Base-by-base conservation (phyloP, 2,113 vertebrate genomes). In the Emydura subglobosa region DNA sequence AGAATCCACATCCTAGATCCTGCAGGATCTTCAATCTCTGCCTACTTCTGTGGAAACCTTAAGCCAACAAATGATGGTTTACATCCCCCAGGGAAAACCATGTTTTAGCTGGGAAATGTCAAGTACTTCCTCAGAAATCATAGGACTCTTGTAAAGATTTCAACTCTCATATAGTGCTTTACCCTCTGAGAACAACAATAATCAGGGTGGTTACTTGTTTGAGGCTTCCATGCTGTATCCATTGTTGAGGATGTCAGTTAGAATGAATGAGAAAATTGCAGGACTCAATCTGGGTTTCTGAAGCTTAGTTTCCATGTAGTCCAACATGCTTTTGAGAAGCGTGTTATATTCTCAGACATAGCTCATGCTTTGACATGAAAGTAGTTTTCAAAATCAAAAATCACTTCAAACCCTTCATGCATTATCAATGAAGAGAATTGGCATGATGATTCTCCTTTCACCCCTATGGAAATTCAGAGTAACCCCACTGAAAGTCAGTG, bases 81-180 rank as follows among this genome's bases (percentile, higher is more conserved):
- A 29, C 4, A 44, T 57, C 21, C 65, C 54, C 74, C 65, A 22
- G 19, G 34, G 47, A 88, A 95, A 93, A 85, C 16, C 44, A 0
- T 31, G 29, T 92, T 92, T 94, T 93, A 90, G 82, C 68, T 87
- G 47, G 89, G 82, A 92, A 95, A 86, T 68, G 57, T 65, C 89
- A 93, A 54, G 54, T 85, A 3, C 31, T 79, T 42, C 59, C 86
- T 93, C 78, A 86, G 88, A 96, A 10, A 89, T 61, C 17, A 55
- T 27, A 91, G 25, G 51, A 79, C 3, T 47, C 25, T 50, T 92
- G 91, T 83, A 95, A 79, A 88, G 92, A 74, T 95, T 95, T 92
- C 81, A 93, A 85, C 31, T 94, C 54, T 54, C n/a, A 3, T 0
- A 0, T 84, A 76, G 11, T 83, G 85, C 6, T 65, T 95, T 93